Percentiles rank a stretch among this genome's conserved stretches.
Conservation (phyloP, 2,888 invertebrate species). For the Drosophila acutilabella region DNA sequence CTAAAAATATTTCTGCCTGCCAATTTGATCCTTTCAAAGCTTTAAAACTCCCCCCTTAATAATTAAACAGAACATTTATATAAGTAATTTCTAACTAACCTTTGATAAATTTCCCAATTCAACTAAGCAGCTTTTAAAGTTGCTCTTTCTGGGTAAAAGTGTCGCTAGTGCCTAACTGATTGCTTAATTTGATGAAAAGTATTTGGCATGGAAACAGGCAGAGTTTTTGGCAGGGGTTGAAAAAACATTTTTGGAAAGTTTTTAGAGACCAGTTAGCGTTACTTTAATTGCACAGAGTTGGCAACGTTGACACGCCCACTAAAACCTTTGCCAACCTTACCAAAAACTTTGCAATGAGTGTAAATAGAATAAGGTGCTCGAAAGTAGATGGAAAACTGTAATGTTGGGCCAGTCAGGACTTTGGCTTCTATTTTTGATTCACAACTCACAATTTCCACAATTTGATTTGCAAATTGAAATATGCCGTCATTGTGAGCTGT, state of each 20-base stretch:
- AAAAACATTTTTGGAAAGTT: constrained; percentile 41
- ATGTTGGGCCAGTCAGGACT: constrained; percentile 29
- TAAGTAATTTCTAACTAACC: constrained; percentile 1
- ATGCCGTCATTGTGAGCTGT: constrained; percentile 28
- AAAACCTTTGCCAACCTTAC: neutral
- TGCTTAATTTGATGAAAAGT: constrained; percentile 59
- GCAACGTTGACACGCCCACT: constrained; percentile 21
- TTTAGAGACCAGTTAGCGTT: constrained; percentile 43
- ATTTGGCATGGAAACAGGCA: constrained; percentile 19
- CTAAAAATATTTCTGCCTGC: neutral
- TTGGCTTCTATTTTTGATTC: constrained; percentile 16
- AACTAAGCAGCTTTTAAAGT: neutral
- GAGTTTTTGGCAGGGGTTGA: neutral
- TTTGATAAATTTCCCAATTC: neutral
- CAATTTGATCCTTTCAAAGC: too few species aligned
- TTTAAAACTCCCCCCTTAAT: neutral
- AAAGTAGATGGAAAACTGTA: constrained; percentile 46
- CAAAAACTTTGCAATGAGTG: constrained; percentile 40
- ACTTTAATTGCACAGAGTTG: constrained; percentile 59
- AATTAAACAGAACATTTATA: neutral
- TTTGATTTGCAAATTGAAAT: constrained; percentile 77
- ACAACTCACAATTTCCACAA: constrained; percentile 25
- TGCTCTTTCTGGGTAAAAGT: constrained; percentile 16
- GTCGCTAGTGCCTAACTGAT: constrained; percentile 37
- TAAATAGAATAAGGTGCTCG: constrained; percentile 40